These are phyloP conservation scores for Pentamera pediparva DNA, from an alignment of 53 echinoderm and acorn worm genomes.

Conservation along the genomic window DNA sequence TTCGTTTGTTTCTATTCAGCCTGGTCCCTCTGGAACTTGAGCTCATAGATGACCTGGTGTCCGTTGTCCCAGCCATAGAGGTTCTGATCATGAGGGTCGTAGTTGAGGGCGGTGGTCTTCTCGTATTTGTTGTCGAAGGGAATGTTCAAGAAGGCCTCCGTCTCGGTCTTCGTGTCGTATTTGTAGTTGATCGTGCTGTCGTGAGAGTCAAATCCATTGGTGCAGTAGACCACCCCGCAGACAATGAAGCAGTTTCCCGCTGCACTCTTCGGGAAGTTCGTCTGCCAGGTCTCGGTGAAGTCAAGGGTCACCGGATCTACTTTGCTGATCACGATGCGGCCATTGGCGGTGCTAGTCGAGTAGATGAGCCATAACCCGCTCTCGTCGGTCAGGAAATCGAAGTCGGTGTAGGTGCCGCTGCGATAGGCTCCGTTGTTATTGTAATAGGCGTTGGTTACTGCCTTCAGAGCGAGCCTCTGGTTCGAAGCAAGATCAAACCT, in stretches of 20 bases:
- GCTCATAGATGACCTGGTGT: constrained; percentile 57
- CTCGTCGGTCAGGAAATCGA: constrained; percentile 54
- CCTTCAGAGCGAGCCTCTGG: background rate
- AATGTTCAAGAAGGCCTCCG: constrained; percentile 31
- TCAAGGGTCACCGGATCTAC: constrained; percentile 49
- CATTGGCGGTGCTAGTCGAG: background rate
- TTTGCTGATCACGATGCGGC: constrained; percentile 35
- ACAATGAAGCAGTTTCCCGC: constrained; percentile 64
- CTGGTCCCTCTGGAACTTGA: constrained; percentile 32
- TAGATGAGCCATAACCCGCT: constrained; percentile 62
- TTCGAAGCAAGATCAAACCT: background rate
- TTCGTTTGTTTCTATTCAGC: too few relatives aligned
- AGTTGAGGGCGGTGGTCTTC: constrained; percentile 47
- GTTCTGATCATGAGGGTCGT: constrained; percentile 62
- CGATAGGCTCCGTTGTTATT: background rate
- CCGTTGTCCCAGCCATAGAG: constrained; percentile 72
- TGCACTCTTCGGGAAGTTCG: constrained; percentile 43
- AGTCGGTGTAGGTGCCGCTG: constrained; percentile 3
- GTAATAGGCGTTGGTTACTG: background rate
- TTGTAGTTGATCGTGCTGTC: constrained; percentile 30
- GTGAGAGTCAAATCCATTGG: constrained; percentile 18
- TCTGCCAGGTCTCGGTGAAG: constrained; percentile 23
- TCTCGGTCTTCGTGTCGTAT: constrained; percentile 37
- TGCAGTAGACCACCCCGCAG: constrained; percentile 54
- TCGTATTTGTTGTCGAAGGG: constrained; percentile 61